Evolutionary conservation across 1,140 invertebrate species (phyloP).

Genomic region (Caenorhabditis brenneri): DNA sequence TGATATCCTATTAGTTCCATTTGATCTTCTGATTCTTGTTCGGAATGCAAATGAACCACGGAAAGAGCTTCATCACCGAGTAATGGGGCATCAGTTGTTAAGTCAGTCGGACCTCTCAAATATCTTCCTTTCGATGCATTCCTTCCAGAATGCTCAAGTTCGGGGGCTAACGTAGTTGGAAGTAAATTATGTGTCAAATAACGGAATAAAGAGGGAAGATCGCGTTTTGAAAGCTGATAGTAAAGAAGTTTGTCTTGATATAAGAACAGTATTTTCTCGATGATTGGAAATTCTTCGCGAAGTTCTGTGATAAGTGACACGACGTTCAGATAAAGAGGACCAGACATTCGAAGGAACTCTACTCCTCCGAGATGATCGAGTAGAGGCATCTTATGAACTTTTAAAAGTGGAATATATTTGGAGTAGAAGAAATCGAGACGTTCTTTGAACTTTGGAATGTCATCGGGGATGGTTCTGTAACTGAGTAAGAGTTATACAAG

Average conservation of each 20-base stretch:
- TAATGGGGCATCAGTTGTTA: conserved; percentile 49
- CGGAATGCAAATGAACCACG: conserved; percentile 46
- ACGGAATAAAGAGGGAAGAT: conserved; percentile 50
- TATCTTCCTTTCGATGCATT: conserved; percentile 48
- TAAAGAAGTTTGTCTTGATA: conserved; percentile 57
- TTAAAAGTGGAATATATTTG: conserved; percentile 34
- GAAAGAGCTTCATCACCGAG: conserved; percentile 52
- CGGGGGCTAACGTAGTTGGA: conserved; percentile 40
- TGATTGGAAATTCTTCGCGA: conserved; percentile 52
- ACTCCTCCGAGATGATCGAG: conserved; percentile 56
- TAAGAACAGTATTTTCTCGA: conserved; percentile 56
- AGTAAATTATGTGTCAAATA: conserved; percentile 58
- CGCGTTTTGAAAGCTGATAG: conserved; percentile 50
- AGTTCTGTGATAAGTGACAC: conserved; percentile 54
- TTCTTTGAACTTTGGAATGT: conserved; percentile 50
- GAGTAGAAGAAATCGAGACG: conserved; percentile 58
- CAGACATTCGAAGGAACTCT: conserved; percentile 53
- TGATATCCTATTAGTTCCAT: conserved; percentile 42
- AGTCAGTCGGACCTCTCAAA: conserved; percentile 51
- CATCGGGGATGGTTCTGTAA: conserved; percentile 21
- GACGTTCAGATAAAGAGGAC: conserved; percentile 48
- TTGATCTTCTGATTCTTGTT: conserved; percentile 34
- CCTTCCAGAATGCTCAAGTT: conserved; percentile 36
- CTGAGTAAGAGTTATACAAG: too few relatives aligned
- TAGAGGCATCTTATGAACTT: conserved; percentile 55